Percentiles rank a stretch among this genome's conserved stretches.
These are phyloP conservation scores for Luscinia megarhynchos DNA, from an alignment of 2,797 vertebrate genomes.

Conservation along the genomic window DNA sequence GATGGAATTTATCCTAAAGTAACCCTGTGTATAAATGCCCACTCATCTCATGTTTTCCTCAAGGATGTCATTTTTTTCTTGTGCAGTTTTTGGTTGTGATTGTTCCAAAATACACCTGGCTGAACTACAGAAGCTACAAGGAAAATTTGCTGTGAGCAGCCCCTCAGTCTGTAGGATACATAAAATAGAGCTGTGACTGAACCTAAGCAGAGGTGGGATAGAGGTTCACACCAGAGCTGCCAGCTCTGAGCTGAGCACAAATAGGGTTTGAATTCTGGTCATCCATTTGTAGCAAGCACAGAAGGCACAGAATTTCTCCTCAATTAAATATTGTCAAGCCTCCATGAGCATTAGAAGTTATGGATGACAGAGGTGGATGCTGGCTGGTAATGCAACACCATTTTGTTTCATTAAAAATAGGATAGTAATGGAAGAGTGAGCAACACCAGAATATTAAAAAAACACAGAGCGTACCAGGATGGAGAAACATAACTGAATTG, in stretches of 20 bases:
- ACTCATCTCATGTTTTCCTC: not conserved
- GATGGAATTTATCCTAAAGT: not conserved
- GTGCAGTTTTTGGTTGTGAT: not conserved
- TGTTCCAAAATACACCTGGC: not conserved
- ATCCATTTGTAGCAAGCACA: not conserved
- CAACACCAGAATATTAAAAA: not conserved
- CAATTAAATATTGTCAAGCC: not conserved
- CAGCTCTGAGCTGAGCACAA: not conserved
- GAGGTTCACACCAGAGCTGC: not conserved
- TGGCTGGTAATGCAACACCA: not conserved
- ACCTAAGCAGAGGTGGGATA: not conserved
- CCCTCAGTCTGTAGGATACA: not conserved
- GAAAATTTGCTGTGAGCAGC: not conserved
- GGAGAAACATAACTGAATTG: conserved; percentile 14
- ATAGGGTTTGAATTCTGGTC: not conserved
- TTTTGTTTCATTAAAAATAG: conserved; percentile 30
- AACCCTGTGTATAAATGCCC: too few relatives aligned
- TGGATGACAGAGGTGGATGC: not conserved
- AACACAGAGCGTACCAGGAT: not conserved
- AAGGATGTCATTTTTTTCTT: not conserved
- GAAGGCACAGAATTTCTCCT: not conserved
- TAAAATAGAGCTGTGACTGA: not conserved
- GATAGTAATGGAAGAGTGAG: not conserved
- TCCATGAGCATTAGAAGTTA: not conserved
- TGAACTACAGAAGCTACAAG: not conserved